Evolutionary conservation across 2,797 vertebrate genomes (phyloP), one percentile per base, ranked within the genome.

Genomic region (Morelia viridis): DNA sequence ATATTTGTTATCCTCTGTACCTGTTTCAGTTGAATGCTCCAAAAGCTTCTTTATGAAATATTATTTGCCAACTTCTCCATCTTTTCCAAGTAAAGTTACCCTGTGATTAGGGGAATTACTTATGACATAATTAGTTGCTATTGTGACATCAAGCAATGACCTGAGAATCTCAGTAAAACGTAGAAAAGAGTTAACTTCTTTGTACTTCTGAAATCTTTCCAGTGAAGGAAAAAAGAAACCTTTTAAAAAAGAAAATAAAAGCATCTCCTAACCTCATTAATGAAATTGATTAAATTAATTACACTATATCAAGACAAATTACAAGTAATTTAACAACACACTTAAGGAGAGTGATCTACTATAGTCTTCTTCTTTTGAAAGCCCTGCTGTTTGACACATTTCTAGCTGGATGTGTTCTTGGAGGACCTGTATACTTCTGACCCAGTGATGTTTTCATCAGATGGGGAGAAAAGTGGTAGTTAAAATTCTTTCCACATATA

Each of bases 71-170:
- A 68, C 9, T n/a, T 57, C 26, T 31, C 15, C 19, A 26, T 85
- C 92, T 95, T 96, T 95, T 65, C 46, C 80, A 50, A 71, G n/a
- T 11, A 94, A 86, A 60, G 58, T 57, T 88, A 26, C 35, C 80
- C 89, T 88, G 95, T 95, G 94, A 85, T 94, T 95, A 92, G 46
- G 35, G 91, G 92, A 80, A 93, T 93, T 87, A 71, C 28, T 92
- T 92, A 61, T 89, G 94, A 93, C 53, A 90, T 93, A 96, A 96
- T 97, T 96, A 96, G 87, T 93, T 94, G 88, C 89, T 85, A 94
- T 92, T 90, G 94, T 93, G 95, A 62, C 93, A 95, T 94, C 80
- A 22, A 93, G 60, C 88, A 90, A 22, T 35, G 31, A 61, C 85
- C 86, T 4, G 53, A 6, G 93, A 96, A 62, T 41, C 87, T 65